phyloP scores from a whole-genome alignment of 2,113 vertebrate species.

The Excalfactoria chinensis region DNA sequence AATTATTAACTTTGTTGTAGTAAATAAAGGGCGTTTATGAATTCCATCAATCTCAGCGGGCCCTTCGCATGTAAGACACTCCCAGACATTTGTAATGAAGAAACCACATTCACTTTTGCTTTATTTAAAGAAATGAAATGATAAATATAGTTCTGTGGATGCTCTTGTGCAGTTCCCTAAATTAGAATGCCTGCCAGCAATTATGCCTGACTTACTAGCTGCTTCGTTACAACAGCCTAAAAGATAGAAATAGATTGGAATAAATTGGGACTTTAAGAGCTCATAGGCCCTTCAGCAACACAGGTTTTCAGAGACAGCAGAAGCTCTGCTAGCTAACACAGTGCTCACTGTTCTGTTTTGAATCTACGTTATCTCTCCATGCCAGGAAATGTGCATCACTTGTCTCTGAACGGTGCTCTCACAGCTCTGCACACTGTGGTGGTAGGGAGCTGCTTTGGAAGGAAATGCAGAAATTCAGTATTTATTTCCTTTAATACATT shows the following conservation, averaged over 20 bases:
- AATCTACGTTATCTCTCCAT: not conserved
- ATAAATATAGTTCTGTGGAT: not conserved
- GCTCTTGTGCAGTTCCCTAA: conserved; percentile 15
- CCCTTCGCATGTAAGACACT: conserved; percentile 10
- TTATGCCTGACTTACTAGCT: conserved; percentile 11
- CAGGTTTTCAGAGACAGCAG: not conserved
- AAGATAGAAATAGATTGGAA: conserved; percentile 15
- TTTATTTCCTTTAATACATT: not conserved
- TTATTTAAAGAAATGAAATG: conserved; percentile 39
- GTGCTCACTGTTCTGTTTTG: not conserved
- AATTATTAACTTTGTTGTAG: conserved; percentile 67
- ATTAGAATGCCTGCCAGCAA: not conserved
- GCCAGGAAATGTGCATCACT: not conserved
- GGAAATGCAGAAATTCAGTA: not conserved
- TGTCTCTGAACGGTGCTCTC: not conserved
- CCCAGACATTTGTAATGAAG: not conserved
- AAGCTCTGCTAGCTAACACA: not conserved
- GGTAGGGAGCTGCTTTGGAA: not conserved
- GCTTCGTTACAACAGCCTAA: conserved; percentile 12
- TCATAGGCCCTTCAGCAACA: not conserved
- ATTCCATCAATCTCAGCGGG: conserved; percentile 40
- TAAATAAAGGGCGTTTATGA: conserved; percentile 58
- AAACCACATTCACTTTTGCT: not conserved
- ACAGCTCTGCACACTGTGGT: not conserved
- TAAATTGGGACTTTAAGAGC: conserved; percentile 1